phyloP scores from a whole-genome alignment of 2,113 vertebrate genomes.

The Vidua macroura region DNA sequence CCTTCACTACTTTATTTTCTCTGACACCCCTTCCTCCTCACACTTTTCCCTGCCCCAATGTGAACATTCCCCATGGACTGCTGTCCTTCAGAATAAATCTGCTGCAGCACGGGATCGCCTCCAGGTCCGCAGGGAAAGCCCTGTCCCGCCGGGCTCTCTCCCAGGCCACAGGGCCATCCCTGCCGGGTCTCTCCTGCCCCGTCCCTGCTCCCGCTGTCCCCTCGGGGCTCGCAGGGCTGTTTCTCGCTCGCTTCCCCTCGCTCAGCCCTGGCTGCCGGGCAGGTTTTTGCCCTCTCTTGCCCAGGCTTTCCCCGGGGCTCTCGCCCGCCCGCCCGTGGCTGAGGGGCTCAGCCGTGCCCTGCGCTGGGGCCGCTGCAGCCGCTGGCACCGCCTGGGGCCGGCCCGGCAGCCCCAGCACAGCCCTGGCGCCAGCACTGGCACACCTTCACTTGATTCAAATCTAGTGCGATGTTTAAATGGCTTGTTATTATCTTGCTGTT shows the following conservation, averaged over 20 bases:
- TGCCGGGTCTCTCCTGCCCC: too few species aligned
- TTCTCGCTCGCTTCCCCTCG: background rate
- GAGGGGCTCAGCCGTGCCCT: background rate
- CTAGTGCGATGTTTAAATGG: background rate
- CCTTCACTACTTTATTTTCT: background rate
- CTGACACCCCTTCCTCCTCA: background rate
- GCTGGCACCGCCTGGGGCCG: background rate
- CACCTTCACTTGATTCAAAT: rapidly evolving
- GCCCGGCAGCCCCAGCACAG: rapidly evolving
- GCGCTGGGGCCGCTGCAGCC: background rate
- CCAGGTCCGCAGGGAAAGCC: background rate
- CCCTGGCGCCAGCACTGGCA: rapidly evolving
- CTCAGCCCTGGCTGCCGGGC: background rate
- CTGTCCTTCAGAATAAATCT: background rate
- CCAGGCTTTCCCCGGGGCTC: background rate
- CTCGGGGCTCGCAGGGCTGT: background rate
- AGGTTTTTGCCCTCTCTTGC: background rate
- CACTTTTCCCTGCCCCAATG: too few species aligned
- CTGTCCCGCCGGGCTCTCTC: rapidly evolving
- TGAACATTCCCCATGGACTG: too few species aligned
- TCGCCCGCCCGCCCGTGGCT: background rate
- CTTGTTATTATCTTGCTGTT: background rate
- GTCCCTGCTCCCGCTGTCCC: background rate
- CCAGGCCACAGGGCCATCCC: background rate
- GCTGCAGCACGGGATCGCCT: too few species aligned